phyloP scores from a whole-genome alignment of 2,888 invertebrate species.

The Drosophila tripunctata region DNA sequence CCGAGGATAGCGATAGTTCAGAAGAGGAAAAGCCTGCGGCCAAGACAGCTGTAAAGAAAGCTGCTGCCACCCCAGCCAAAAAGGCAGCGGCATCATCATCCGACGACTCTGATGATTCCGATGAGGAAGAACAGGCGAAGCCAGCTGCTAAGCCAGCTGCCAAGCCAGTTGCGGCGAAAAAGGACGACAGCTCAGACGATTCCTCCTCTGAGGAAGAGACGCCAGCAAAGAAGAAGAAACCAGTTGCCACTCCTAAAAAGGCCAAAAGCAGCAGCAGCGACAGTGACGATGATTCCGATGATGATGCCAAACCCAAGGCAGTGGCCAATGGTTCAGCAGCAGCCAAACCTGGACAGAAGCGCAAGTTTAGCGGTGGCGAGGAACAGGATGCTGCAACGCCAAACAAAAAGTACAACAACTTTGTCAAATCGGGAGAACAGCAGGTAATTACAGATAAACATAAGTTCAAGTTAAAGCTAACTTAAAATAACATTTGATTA shows the following conservation, averaged over 20 bases:
- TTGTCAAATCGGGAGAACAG: conserved; percentile 87
- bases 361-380: conserved; percentile 83
- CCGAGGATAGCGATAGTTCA: conserved; percentile 72
- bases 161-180: conserved; percentile 73
- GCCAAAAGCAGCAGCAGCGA: conserved; percentile 40
- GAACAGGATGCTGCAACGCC: conserved; percentile 71
- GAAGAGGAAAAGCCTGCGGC: conserved; percentile 68
- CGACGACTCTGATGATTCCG: conserved; percentile 55
- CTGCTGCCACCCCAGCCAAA: conserved; percentile 54
- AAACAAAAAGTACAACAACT: conserved; percentile 88
- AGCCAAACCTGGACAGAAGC: conserved; percentile 81
- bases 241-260: conserved; percentile 68
- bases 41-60: conserved; percentile 71
- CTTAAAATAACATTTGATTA: too few species aligned
- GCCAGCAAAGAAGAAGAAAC: conserved; percentile 64
- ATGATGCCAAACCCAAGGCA: conserved; percentile 46
- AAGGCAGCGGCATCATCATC: conserved; percentile 81
- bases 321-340: conserved; percentile 33
- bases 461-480: background rate
- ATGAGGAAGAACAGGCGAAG: conserved; percentile 29
- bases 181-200: conserved; percentile 63
- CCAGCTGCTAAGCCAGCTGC: conserved; percentile 30
- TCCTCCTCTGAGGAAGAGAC: conserved; percentile 59
- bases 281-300: conserved; percentile 57
- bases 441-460: conserved; percentile 58